Percentiles rank a stretch among this genome's conserved stretches.
Conservation (phyloP, 2,113 vertebrate genomes). For the Rhineura floridana region DNA sequence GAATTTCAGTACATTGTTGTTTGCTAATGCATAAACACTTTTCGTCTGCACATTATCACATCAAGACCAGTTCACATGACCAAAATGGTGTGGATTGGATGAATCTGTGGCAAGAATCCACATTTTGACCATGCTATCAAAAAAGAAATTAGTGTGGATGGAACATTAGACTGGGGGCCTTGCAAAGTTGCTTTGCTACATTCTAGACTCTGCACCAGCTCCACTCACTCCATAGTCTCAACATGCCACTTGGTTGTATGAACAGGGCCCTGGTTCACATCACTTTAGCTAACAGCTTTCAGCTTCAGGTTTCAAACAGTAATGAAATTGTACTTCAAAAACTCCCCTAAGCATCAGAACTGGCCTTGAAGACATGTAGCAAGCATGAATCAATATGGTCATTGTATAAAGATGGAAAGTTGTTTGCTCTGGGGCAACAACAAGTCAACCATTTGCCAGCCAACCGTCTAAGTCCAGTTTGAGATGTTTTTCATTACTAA, state of each 20-base stretch:
- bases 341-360: neutral
- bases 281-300: neutral
- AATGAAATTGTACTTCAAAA: neutral
- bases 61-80: neutral
- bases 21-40: neutral
- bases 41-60: neutral
- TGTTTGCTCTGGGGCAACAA: neutral
- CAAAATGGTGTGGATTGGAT: neutral
- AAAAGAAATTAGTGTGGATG: neutral
- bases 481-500: neutral
- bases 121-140: neutral
- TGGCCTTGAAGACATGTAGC: neutral
- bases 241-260: neutral
- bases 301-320: neutral
- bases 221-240: neutral
- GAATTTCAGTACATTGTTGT: neutral
- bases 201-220: neutral
- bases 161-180: neutral
- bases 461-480: neutral
- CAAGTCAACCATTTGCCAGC: neutral
- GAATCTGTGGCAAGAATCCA: neutral
- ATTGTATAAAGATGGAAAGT: neutral
- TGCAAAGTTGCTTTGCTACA: neutral
- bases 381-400: neutral
- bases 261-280: neutral